phyloP scores from a whole-genome alignment of 2,888 invertebrate species.

The Nysson spinosus region DNA sequence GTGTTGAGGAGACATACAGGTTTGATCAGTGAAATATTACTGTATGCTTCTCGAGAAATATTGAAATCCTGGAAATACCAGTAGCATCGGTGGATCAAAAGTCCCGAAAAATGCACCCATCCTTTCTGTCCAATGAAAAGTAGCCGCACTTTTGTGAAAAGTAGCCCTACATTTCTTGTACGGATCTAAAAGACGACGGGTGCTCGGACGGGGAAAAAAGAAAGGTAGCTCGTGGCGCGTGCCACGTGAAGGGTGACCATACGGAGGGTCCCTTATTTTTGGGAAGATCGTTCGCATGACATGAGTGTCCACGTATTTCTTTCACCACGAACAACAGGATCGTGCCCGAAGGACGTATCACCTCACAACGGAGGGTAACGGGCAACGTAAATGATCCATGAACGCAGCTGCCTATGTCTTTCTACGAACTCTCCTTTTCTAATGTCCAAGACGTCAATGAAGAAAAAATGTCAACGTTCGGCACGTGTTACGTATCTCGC shows the following conservation, averaged over 20 bases:
- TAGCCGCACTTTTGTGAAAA: slow-evolving; percentile 28
- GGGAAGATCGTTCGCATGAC: slow-evolving; percentile 41
- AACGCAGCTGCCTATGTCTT: slow-evolving; percentile 61
- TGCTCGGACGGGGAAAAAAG: slow-evolving; percentile 23
- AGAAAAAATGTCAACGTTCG: not conserved
- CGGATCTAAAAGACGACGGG: slow-evolving; percentile 43
- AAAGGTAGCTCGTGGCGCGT: slow-evolving; percentile 51
- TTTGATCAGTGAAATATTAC: not conserved
- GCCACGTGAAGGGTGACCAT: slow-evolving; percentile 43
- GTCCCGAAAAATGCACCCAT: slow-evolving; percentile 3
- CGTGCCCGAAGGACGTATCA: slow-evolving; percentile 44
- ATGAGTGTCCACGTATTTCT: slow-evolving; percentile 47
- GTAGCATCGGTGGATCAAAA: slow-evolving; percentile 35
- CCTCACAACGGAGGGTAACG: slow-evolving; percentile 42
- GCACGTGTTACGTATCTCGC: not conserved
- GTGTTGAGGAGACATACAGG: too few species aligned
- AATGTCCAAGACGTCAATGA: not conserved
- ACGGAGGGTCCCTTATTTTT: slow-evolving; percentile 43
- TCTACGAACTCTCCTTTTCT: slow-evolving; percentile 25
- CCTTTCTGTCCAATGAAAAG: slow-evolving; percentile 10
- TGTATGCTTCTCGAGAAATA: too few species aligned
- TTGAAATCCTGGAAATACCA: slow-evolving; percentile 1
- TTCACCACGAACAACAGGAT: slow-evolving; percentile 45
- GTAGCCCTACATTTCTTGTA: slow-evolving; percentile 5
- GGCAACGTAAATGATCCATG: slow-evolving; percentile 62